phyloP scores from a whole-genome alignment of 2,113 vertebrate genomes.

The Microcebus jonahi region DNA sequence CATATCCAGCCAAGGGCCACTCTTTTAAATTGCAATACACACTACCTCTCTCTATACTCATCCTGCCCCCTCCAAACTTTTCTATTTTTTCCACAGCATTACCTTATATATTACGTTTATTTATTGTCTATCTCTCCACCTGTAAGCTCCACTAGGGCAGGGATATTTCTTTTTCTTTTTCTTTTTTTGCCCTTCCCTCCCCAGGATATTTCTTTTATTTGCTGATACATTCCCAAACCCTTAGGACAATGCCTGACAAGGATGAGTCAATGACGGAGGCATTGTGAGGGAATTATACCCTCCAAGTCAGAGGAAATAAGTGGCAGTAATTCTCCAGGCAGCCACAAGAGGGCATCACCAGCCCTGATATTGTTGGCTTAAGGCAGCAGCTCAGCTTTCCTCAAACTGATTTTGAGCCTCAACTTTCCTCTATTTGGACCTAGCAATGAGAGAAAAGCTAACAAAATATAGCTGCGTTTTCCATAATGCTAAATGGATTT shows the following conservation, averaged over 20 bases:
- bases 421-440: not conserved
- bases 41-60: not conserved
- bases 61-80: not conserved
- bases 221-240: not conserved
- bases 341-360: conserved; percentile 37
- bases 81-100: not conserved
- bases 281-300: not conserved
- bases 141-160: not conserved
- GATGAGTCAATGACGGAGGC: not conserved
- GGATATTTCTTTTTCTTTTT: not conserved
- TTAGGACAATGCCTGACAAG: not conserved
- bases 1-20: no score
- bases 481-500: conserved; percentile 16
- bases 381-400: not conserved
- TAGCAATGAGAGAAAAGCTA: not conserved
- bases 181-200: no score
- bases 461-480: not conserved
- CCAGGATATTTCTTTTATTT: not conserved
- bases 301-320: not conserved
- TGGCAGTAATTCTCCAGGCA: not conserved
- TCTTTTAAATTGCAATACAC: not conserved
- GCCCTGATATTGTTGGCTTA: not conserved
- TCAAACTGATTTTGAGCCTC: not conserved
- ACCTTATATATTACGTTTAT: not conserved
- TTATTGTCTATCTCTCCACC: not conserved